phyloP scores from a whole-genome alignment of 2,888 invertebrate species.

The Melinaea menophilus region DNA sequence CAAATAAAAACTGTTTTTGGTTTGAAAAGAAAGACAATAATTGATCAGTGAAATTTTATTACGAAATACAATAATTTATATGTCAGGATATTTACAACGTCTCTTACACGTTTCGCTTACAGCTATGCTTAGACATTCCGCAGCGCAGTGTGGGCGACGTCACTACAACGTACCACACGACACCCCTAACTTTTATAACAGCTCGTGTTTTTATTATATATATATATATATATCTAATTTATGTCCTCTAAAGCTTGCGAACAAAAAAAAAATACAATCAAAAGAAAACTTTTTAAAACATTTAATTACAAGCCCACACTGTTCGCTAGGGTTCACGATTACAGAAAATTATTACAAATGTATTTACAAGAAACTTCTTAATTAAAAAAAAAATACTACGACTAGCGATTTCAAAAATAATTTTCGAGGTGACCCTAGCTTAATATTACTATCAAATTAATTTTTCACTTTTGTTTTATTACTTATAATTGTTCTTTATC shows the following conservation, averaged over 20 bases:
- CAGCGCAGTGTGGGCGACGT: not conserved
- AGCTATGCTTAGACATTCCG: conserved; percentile 12
- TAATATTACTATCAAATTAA: conserved; percentile 1
- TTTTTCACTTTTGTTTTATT: conserved; percentile 12
- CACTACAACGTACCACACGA: not conserved
- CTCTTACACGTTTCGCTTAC: conserved; percentile 45
- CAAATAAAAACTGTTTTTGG: not conserved
- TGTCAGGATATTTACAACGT: conserved; percentile 68
- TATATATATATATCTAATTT: too few relatives aligned
- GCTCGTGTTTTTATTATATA: too few relatives aligned
- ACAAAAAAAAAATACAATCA: too few relatives aligned
- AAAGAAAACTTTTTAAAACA: not conserved
- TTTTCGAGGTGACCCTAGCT: too few relatives aligned
- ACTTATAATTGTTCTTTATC: conserved; percentile 3
- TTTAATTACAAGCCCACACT: conserved; percentile 3
- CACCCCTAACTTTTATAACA: too few relatives aligned
- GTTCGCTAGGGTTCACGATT: conserved; percentile 17
- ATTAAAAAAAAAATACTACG: conserved; percentile 4
- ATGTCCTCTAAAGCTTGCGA: too few relatives aligned
- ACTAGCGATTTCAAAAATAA: not conserved
- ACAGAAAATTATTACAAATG: not conserved
- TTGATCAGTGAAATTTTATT: conserved; percentile 66
- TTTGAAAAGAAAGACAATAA: conserved; percentile 10
- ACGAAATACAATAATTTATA: conserved; percentile 74
- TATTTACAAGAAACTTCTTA: conserved; percentile 1